These are phyloP conservation scores for Clarias gariepinus DNA, from an alignment of 2,113 vertebrate species.

Conservation along the genomic window DNA sequence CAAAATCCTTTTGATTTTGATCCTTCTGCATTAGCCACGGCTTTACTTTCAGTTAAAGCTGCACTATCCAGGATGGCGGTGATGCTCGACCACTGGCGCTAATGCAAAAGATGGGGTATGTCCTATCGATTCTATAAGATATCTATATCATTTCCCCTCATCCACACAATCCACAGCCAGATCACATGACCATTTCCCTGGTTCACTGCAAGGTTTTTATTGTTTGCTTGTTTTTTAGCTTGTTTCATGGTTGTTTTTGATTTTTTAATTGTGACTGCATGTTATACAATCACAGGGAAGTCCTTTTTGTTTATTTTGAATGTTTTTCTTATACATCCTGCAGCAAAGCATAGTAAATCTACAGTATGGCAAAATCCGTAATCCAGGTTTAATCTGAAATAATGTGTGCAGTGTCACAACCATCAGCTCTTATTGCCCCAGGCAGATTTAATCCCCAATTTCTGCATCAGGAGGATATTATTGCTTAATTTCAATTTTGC, in stretches of 20 bases:
- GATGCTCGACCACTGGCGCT: too few species aligned
- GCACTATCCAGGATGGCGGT: too few species aligned
- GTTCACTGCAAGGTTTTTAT: not conserved
- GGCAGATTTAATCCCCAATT: not conserved
- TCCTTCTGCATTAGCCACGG: too few species aligned
- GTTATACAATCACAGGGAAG: not conserved
- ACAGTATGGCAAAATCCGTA: not conserved
- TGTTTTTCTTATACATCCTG: not conserved
- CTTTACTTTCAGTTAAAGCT: too few species aligned
- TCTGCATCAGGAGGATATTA: not conserved
- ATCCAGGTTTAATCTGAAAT: not conserved
- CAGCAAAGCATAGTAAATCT: not conserved
- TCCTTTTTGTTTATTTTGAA: not conserved
- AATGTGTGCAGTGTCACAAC: not conserved
- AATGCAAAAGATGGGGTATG: too few species aligned
- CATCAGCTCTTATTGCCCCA: not conserved
- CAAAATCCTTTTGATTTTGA: too few species aligned
- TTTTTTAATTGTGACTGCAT: not conserved
- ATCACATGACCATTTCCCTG: not conserved
- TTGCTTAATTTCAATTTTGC: not conserved
- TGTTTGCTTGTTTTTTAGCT: not conserved
- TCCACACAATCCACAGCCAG: not conserved
- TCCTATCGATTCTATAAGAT: too few species aligned
- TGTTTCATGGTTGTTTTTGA: not conserved
- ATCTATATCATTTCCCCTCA: not conserved